phyloP scores from a whole-genome alignment of 2,797 vertebrate species.

The Amblyopsis hoosieri region DNA sequence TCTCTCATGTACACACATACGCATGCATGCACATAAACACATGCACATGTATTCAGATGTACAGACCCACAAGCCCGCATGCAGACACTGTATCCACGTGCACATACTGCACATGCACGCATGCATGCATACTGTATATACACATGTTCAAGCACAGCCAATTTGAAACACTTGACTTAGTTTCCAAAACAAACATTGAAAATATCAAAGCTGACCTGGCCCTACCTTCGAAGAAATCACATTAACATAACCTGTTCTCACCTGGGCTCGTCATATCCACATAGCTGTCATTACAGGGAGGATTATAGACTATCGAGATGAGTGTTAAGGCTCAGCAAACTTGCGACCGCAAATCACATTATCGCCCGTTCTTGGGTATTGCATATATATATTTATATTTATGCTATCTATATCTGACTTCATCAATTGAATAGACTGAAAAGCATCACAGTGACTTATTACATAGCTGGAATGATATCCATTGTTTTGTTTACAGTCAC shows the following conservation, averaged over 20 bases:
- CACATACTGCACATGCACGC: neutral
- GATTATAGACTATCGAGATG: conserved; percentile 42
- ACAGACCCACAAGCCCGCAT: conserved; percentile 33
- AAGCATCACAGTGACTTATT: neutral
- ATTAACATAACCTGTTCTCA: conserved; percentile 72
- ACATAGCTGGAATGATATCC: conserved; percentile 3
- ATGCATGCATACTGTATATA: neutral
- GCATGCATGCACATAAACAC: neutral
- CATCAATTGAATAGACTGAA: neutral
- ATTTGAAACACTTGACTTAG: conserved; percentile 20
- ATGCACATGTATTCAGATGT: conserved; percentile 2
- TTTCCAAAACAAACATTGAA: conserved; percentile 66
- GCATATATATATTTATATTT: neutral
- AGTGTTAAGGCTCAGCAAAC: conserved; percentile 45
- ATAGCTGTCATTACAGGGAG: conserved; percentile 60
- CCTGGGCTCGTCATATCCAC: conserved; percentile 49
- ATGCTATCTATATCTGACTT: neutral
- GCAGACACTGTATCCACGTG: neutral
- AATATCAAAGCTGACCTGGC: conserved; percentile 62
- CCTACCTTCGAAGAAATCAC: conserved; percentile 18
- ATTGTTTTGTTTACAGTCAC: neutral
- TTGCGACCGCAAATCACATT: conserved; percentile 10
- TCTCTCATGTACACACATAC: conserved; percentile 31
- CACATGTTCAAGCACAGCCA: conserved; percentile 7
- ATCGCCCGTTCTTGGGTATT: conserved; percentile 17